A percentile compares a stretch with the other conserved stretches of the same genome.
Evolutionary conservation across 2,113 vertebrate species (phyloP).

Genomic region (Rissa tridactyla): DNA sequence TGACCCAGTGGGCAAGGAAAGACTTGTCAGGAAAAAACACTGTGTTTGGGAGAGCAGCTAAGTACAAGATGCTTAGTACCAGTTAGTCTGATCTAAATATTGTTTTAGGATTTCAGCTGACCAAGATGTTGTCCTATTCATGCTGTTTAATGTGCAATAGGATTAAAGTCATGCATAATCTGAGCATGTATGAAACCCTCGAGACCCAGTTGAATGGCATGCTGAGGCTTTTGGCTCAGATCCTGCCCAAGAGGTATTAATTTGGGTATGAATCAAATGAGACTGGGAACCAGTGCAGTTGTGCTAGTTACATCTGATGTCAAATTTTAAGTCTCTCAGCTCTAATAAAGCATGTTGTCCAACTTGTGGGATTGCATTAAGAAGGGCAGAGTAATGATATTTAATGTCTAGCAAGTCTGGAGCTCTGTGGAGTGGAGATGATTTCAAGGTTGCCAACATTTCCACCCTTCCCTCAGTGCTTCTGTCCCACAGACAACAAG

Average conservation of each 20-base stretch:
- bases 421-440: not conserved
- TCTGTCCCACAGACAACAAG: not conserved
- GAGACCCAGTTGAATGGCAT: conserved; percentile 42
- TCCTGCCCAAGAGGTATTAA: conserved; percentile 57
- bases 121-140: conserved; percentile 66
- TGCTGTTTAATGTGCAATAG: conserved; percentile 68
- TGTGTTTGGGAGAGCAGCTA: conserved; percentile 37
- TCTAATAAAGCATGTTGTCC: not conserved
- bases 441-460: not conserved
- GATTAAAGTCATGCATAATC: conserved; percentile 63
- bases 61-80: conserved; percentile 57
- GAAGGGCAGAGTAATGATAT: not conserved
- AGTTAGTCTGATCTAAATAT: conserved; percentile 62
- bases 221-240: conserved; percentile 53
- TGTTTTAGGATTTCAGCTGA: conserved; percentile 67
- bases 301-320: conserved; percentile 3
- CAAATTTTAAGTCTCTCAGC: conserved; percentile 20
- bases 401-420: not conserved
- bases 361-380: not conserved
- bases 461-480: not conserved
- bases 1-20: conserved; percentile 56
- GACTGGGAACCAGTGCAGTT: not conserved
- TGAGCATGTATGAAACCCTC: conserved; percentile 53
- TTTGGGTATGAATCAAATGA: conserved; percentile 47
- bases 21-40: conserved; percentile 38